Evolutionary conservation across 1,140 invertebrate species (phyloP), one percentile per base, ranked within the genome.

Genomic region (Euura lappo): DNA sequence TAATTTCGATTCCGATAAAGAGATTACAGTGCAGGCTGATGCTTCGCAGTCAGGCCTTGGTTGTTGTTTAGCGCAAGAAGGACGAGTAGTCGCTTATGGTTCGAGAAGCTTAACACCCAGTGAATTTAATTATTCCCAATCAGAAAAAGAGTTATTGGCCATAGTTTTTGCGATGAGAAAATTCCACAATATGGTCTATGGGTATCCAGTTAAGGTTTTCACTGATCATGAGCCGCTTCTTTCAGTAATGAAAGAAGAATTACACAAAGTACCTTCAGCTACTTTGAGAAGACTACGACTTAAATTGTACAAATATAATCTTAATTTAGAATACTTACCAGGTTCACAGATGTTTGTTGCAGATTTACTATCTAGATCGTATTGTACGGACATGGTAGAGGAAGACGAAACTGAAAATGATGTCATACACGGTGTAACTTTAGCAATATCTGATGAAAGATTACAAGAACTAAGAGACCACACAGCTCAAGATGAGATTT

Each of bases 1-100:
- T 7, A 6, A 6, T 60, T 82, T 80, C 78, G 76, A 84, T 75
- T 11, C 45, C 43, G 75, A 69, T 2, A 78, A 80, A 60, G 69
- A 79, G 68, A 68, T 82, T 44, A 65, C 72, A n/a, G 72, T 85
- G 43, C 78, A 81, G 65, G 72, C 76, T 46, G 83, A 86, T 77
- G 81, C 83, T 4, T 83, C 78, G 4, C 66, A 81, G 69, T 67
- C 69, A 66, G 83, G 47, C 47, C 47, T 79, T 71, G 78, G 77
- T 11, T 72, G 71, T 65, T 79, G 75, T 74, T 68, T 85, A n/a
- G 67, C 83, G 46, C 80, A 79, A 76, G 78, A 42, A 89, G 82
- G 81, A 76, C 73, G 8, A 82, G 78, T 8, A 74, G 83, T 75
- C 75, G 77, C 44, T 70, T 89, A 11, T 11, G 47, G 6, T 7